Evolutionary conservation across 2,113 vertebrate species (phyloP).

Genomic region (Chelonoidis abingdonii): DNA sequence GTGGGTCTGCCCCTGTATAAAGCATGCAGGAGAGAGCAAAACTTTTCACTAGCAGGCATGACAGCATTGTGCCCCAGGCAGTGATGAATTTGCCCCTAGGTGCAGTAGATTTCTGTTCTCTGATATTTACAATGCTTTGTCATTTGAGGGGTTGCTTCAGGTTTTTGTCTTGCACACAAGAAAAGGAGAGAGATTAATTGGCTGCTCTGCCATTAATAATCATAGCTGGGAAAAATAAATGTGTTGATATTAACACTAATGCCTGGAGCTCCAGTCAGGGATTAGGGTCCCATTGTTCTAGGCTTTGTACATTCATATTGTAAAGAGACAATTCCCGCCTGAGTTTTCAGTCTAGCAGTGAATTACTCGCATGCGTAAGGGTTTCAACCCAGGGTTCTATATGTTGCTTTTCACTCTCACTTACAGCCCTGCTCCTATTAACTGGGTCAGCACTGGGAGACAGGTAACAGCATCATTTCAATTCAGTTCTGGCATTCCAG

Average conservation of each 20-base stretch:
- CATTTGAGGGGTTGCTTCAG: too few species aligned
- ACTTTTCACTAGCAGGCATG: fast-evolving
- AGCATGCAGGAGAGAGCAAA: fast-evolving
- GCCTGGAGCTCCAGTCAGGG: background rate
- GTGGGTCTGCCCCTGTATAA: background rate
- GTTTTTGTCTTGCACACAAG: background rate
- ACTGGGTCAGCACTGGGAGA: background rate
- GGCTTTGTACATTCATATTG: background rate
- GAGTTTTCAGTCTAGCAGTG: background rate
- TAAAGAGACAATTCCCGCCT: background rate
- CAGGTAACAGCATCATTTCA: background rate
- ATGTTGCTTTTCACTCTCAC: fast-evolving
- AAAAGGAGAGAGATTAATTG: background rate
- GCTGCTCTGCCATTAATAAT: background rate
- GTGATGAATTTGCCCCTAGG: fast-evolving
- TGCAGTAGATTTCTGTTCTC: fast-evolving
- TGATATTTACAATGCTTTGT: background rate
- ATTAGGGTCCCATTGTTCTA: background rate
- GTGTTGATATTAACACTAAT: background rate
- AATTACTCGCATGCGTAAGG: background rate
- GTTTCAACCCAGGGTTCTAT: fast-evolving
- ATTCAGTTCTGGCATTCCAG: background rate
- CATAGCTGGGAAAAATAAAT: background rate
- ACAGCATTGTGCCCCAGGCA: fast-evolving
- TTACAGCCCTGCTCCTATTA: background rate